These are phyloP conservation scores for Hemitrygon akajei DNA, from an alignment of 2,797 vertebrate genomes.

Conservation along the genomic window DNA sequence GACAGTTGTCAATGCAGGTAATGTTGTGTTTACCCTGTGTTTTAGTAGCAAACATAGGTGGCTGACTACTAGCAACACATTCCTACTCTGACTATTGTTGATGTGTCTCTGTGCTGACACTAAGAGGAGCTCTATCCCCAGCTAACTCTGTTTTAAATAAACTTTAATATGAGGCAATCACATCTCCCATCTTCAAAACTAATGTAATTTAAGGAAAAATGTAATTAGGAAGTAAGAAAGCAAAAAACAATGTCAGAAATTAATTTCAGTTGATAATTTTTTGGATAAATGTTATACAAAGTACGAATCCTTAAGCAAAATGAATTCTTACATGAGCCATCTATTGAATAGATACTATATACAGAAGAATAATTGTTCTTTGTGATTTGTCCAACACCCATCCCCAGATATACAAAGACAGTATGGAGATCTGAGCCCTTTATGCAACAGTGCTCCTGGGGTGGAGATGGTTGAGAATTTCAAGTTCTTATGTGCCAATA, in stretches of 20 bases:
- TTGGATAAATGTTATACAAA: not conserved
- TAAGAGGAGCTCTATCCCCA: not conserved
- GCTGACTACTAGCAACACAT: too few species aligned
- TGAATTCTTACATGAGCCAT: not conserved
- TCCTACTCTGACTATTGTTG: not conserved
- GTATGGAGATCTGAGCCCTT: not conserved
- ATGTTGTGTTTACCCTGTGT: too few species aligned
- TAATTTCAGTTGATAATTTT: not conserved
- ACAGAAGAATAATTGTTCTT: too few species aligned
- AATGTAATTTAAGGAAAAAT: not conserved
- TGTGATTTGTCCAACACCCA: not conserved
- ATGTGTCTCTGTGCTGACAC: not conserved
- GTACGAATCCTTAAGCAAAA: not conserved
- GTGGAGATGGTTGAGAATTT: too few species aligned
- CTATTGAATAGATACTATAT: not conserved
- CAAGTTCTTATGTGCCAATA: too few species aligned
- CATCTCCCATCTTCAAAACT: not conserved
- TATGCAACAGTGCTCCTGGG: too few species aligned
- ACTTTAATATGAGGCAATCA: too few species aligned
- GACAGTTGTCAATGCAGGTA: too few species aligned
- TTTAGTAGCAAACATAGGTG: too few species aligned
- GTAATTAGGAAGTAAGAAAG: not conserved
- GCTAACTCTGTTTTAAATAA: not conserved
- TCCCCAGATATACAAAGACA: not conserved
- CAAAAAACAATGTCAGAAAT: not conserved